Evolutionary conservation across 2,888 invertebrate genomes (phyloP).

Genomic region (Ypsolopha scabrella): DNA sequence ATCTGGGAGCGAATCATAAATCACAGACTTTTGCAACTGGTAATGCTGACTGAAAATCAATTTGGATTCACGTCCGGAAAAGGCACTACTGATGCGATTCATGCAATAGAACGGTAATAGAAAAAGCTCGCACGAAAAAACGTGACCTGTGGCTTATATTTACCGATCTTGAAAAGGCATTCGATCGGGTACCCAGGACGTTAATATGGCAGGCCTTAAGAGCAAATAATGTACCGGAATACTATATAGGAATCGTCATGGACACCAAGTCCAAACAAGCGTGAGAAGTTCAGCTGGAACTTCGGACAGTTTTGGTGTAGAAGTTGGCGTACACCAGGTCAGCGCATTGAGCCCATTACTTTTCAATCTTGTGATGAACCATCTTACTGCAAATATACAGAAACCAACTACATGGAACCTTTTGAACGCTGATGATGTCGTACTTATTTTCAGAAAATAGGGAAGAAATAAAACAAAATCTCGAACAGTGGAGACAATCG

Average conservation of each 20-base stretch:
- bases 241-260: too few relatives aligned
- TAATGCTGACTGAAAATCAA: background rate
- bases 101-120: constrained; percentile 2
- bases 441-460: background rate
- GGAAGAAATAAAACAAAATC: background rate
- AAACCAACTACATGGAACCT: too few relatives aligned
- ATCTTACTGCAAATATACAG: too few relatives aligned
- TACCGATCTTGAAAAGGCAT: constrained; percentile 5
- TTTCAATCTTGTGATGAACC: too few relatives aligned
- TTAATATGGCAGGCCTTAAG: background rate
- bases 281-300: too few relatives aligned
- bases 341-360: too few relatives aligned
- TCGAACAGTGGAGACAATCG: too few relatives aligned
- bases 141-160: background rate
- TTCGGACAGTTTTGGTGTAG: too few relatives aligned
- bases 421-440: too few relatives aligned
- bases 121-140: background rate
- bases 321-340: too few relatives aligned
- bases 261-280: too few relatives aligned
- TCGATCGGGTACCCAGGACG: background rate
- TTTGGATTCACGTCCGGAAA: background rate
- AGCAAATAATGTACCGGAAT: background rate
- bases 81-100: constrained; percentile 3
- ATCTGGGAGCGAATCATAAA: background rate
- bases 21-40: background rate